These are phyloP conservation scores for Drosophila mettleri DNA, from an alignment of 2,888 invertebrate species.

Conservation along the genomic window DNA sequence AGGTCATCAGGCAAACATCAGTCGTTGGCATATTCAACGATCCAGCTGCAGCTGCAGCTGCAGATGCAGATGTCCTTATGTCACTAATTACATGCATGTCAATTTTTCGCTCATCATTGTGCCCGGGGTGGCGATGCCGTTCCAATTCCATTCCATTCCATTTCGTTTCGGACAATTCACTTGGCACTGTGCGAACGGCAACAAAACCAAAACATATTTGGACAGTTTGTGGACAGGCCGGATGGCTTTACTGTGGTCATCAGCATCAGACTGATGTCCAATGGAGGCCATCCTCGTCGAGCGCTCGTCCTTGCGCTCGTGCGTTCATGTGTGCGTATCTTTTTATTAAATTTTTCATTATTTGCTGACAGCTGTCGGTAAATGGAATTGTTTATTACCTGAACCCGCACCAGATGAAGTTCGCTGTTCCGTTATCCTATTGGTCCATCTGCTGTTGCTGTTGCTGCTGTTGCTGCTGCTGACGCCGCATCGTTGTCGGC, in stretches of 20 bases:
- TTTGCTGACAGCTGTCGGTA: constrained; percentile 82
- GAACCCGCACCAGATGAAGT: constrained; percentile 24
- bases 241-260: constrained; percentile 39
- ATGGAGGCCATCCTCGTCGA: not conserved
- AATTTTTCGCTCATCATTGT: constrained; percentile 79
- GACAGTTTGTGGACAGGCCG: constrained; percentile 74
- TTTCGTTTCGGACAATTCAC: constrained; percentile 37
- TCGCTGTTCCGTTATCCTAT: constrained; percentile 1
- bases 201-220: constrained; percentile 77
- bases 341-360: constrained; percentile 81
- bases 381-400: constrained; percentile 81
- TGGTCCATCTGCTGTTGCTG: constrained; percentile 1
- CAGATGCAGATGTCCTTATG: constrained; percentile 65
- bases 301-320: not conserved
- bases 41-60: constrained; percentile 23
- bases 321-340: constrained; percentile 41
- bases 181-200: constrained; percentile 23
- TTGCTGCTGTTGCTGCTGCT: constrained; percentile 9
- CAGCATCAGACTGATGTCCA: constrained; percentile 14
- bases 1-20: constrained; percentile 28
- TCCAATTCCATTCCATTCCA: constrained; percentile 17
- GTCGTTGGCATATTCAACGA: constrained; percentile 13
- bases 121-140: constrained; percentile 43
- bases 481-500: constrained; percentile 50
- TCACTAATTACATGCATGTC: constrained; percentile 81